phyloP scores from a whole-genome alignment of 2,888 invertebrate genomes.

The Lysandra bellargus region DNA sequence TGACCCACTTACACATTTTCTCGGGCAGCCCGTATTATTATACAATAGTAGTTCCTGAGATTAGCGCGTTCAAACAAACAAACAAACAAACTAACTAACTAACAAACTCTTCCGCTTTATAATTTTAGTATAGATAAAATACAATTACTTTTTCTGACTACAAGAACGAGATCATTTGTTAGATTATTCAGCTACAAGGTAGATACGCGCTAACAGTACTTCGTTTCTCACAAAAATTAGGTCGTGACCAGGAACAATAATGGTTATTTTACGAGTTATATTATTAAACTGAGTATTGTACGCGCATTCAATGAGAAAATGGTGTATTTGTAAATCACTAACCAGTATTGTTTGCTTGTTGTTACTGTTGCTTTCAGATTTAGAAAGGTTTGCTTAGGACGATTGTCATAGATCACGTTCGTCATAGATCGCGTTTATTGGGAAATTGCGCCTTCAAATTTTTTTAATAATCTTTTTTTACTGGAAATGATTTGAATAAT shows the following conservation, averaged over 20 bases:
- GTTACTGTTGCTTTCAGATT: not conserved
- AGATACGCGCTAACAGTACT: constrained; percentile 17
- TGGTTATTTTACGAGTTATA: constrained; percentile 20
- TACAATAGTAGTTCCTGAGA: too few relatives aligned
- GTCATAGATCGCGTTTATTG: not conserved
- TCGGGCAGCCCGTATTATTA: too few relatives aligned
- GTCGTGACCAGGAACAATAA: constrained; percentile 20
- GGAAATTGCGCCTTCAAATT: not conserved
- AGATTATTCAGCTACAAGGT: constrained; percentile 1
- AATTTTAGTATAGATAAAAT: not conserved
- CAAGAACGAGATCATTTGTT: not conserved
- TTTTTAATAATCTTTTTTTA: not conserved
- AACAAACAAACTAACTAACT: too few relatives aligned
- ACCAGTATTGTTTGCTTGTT: constrained; percentile 6
- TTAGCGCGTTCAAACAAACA: too few relatives aligned
- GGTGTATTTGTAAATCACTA: constrained; percentile 4
- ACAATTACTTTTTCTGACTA: not conserved
- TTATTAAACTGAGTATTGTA: constrained; percentile 20
- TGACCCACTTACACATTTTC: too few relatives aligned
- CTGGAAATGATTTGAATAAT: too few relatives aligned
- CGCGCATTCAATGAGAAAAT: constrained; percentile 20
- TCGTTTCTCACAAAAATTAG: constrained; percentile 28
- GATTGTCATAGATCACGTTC: not conserved
- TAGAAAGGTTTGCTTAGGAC: not conserved
- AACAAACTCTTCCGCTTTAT: too few relatives aligned